Evolutionary conservation across 2,888 invertebrate genomes (phyloP).

Genomic region (Clostera curtula): DNA sequence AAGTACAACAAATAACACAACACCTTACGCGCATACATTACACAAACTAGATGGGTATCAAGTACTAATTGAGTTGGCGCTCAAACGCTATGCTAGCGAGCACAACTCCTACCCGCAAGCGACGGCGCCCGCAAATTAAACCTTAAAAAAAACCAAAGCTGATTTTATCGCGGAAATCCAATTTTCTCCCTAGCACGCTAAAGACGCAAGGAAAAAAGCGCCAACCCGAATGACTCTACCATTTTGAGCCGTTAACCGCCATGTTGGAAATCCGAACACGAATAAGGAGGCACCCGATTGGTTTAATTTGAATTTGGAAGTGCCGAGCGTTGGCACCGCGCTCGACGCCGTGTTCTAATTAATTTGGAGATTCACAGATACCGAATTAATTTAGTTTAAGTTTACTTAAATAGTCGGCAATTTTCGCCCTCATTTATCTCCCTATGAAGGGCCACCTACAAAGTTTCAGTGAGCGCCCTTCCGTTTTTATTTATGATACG

Average conservation of each 20-base stretch:
- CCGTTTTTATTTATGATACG: slow-evolving; percentile 14
- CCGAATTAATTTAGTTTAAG: slow-evolving; percentile 65
- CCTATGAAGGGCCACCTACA: slow-evolving; percentile 50
- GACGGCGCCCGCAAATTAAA: slow-evolving; percentile 56
- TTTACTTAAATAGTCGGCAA: slow-evolving; percentile 56
- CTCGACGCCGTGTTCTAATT: slow-evolving; percentile 59
- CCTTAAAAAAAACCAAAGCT: slow-evolving; percentile 61
- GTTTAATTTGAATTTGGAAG: slow-evolving; percentile 74
- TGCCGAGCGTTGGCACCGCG: slow-evolving; percentile 51
- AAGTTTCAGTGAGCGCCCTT: slow-evolving; percentile 19
- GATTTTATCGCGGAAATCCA: slow-evolving; percentile 75
- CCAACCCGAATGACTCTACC: slow-evolving; percentile 72
- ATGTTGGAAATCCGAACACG: slow-evolving; percentile 70
- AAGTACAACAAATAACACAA: too few relatives aligned
- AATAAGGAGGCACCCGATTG: slow-evolving; percentile 74
- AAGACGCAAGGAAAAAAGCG: slow-evolving; percentile 73
- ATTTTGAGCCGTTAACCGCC: slow-evolving; percentile 67
- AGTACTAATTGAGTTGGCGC: slow-evolving; percentile 59
- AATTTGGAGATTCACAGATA: slow-evolving; percentile 72
- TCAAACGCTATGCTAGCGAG: slow-evolving; percentile 52
- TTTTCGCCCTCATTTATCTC: slow-evolving; percentile 62
- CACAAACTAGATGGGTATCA: slow-evolving; percentile 32
- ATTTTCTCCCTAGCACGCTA: slow-evolving; percentile 74
- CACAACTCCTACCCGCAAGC: slow-evolving; percentile 44
- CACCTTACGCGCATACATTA: slow-evolving; percentile 21